These are phyloP conservation scores for Thinocorus orbignyianus DNA, from an alignment of 2,113 vertebrate genomes.

Conservation along the genomic window DNA sequence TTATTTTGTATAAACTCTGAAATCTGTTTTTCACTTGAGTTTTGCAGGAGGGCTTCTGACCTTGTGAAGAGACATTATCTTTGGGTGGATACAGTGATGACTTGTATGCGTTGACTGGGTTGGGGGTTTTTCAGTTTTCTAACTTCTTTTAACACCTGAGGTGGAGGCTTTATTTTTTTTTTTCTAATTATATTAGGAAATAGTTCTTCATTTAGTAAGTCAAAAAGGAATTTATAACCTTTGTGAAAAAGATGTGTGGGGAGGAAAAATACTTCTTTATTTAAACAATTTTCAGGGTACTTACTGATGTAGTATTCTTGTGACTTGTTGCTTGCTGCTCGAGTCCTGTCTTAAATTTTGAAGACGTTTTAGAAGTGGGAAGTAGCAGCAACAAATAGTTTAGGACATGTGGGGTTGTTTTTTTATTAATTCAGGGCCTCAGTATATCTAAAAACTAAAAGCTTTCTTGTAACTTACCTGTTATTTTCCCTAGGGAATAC, in stretches of 20 bases:
- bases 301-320: background rate
- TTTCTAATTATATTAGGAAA: background rate
- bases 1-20: background rate
- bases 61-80: background rate
- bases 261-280: background rate
- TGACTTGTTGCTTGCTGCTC: background rate
- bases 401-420: background rate
- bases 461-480: background rate
- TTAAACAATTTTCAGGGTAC: background rate
- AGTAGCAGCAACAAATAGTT: background rate
- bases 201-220: background rate
- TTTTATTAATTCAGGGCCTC: background rate
- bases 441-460: background rate
- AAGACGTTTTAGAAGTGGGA: background rate
- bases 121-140: background rate
- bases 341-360: background rate
- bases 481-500: background rate
- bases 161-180: background rate
- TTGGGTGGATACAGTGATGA: background rate
- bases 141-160: background rate
- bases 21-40: background rate
- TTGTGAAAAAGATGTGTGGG: background rate
- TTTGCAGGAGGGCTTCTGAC: background rate
- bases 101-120: background rate
- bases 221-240: background rate